Evolutionary conservation across 2,888 invertebrate genomes (phyloP).

Genomic region (Chymomyza procnemis): DNA sequence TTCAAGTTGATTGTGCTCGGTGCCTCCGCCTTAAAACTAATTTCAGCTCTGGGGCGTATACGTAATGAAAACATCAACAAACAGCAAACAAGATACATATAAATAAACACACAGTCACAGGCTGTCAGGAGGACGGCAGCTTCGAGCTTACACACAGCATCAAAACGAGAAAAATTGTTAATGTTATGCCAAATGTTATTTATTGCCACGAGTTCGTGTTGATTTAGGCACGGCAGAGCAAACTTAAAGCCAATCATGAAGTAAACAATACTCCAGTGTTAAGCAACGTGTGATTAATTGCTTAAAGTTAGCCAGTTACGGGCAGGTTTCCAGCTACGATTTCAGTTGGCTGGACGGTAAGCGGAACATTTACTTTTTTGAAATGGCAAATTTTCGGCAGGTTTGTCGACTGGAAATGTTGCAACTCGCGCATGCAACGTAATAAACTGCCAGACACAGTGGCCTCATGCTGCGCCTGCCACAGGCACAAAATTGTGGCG

Average conservation of each 20-base stretch:
- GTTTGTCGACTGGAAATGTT: constrained; percentile 59
- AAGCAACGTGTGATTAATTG: constrained; percentile 6
- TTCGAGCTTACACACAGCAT: neutral
- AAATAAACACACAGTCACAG: constrained; percentile 8
- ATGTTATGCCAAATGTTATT: constrained; percentile 1
- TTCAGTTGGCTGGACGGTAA: constrained; percentile 22
- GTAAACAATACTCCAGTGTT: neutral
- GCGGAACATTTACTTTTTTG: constrained; percentile 32
- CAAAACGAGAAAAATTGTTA: neutral
- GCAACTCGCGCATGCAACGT: constrained; percentile 63
- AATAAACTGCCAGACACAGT: constrained; percentile 50
- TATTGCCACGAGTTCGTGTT: neutral
- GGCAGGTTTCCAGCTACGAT: no score
- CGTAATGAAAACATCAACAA: constrained; percentile 11
- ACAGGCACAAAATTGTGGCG: constrained; percentile 8
- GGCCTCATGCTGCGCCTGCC: neutral
- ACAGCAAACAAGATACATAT: neutral
- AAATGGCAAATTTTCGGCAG: constrained; percentile 25
- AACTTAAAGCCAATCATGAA: constrained; percentile 3
- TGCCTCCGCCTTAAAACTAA: constrained; percentile 10
- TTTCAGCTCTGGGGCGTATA: constrained; percentile 6
- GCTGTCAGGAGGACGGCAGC: constrained; percentile 6
- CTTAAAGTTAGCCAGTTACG: neutral
- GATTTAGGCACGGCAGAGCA: neutral
- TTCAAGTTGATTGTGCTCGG: constrained; percentile 27